Evolutionary conservation across 2,888 invertebrate species (phyloP).

Genomic region (Drosophila aldrichi): DNA sequence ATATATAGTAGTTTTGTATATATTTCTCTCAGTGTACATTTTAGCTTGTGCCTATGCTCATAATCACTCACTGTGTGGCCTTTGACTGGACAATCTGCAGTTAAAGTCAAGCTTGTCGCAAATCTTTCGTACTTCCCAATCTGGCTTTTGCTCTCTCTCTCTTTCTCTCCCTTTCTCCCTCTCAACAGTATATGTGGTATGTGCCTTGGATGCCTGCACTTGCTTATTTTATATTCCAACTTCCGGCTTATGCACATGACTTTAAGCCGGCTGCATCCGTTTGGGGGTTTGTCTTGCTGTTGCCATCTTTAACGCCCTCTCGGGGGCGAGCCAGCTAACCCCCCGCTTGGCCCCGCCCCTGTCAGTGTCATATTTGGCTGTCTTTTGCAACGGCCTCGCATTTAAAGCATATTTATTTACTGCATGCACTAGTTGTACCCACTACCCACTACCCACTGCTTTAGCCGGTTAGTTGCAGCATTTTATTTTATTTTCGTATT

Average conservation of each 20-base stretch:
- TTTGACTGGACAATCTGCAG: constrained; percentile 11
- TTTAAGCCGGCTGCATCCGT: constrained; percentile 74
- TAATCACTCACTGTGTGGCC: constrained; percentile 46
- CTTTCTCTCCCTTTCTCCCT: neutral
- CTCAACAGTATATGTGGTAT: constrained; percentile 4
- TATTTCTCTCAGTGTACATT: constrained; percentile 4
- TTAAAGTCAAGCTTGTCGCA: constrained; percentile 56
- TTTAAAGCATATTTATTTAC: constrained; percentile 61
- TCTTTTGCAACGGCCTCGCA: constrained; percentile 26
- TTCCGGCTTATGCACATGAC: constrained; percentile 81
- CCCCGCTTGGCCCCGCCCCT: constrained; percentile 41
- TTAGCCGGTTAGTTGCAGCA: constrained; percentile 4
- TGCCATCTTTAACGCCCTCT: constrained; percentile 1
- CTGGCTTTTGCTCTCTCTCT: neutral
- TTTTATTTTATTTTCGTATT: constrained; percentile 26
- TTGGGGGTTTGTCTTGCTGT: constrained; percentile 31
- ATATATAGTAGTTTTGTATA: neutral
- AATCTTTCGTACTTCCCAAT: constrained; percentile 54
- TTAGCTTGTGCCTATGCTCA: constrained; percentile 19
- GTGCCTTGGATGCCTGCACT: constrained; percentile 43
- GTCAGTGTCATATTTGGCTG: constrained; percentile 72
- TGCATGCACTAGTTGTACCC: constrained; percentile 18
- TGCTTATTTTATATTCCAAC: constrained; percentile 77
- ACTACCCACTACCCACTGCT: neutral
- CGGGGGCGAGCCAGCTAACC: neutral